phyloP scores from a whole-genome alignment of 1,140 invertebrate species.

The Spodoptera frugiperda region DNA sequence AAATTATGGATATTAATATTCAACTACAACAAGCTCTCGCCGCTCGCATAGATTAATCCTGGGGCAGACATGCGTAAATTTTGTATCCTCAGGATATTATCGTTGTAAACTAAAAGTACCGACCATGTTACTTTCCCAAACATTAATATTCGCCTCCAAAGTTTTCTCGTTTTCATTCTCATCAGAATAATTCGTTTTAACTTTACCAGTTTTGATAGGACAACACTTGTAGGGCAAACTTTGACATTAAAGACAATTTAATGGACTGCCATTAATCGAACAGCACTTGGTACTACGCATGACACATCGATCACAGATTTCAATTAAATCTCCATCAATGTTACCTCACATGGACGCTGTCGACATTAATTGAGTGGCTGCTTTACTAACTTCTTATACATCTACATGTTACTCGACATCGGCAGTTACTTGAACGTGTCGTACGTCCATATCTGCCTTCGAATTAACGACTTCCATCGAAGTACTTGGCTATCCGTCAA shows the following conservation, averaged over 20 bases:
- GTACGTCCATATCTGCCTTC: background rate
- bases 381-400: slow-evolving; percentile 40
- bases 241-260: slow-evolving; percentile 21
- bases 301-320: slow-evolving; percentile 39
- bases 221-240: background rate
- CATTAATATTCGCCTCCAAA: slow-evolving; percentile 1
- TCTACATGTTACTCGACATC: background rate
- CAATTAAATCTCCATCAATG: slow-evolving; percentile 42
- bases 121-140: background rate
- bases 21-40: slow-evolving; percentile 7
- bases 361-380: slow-evolving; percentile 29
- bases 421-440: slow-evolving; percentile 21
- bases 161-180: slow-evolving; percentile 27
- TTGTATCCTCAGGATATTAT: background rate
- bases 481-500: slow-evolving; percentile 24
- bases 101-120: slow-evolving; percentile 14
- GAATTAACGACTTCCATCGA: slow-evolving; percentile 20
- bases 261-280: slow-evolving; percentile 36
- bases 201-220: slow-evolving; percentile 6
- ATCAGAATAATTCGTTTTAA: slow-evolving; percentile 17
- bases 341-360: slow-evolving; percentile 27
- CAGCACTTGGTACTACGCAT: slow-evolving; percentile 5
- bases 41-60: slow-evolving; percentile 11
- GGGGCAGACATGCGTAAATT: slow-evolving; percentile 23
- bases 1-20: slow-evolving; percentile 37